Conservation (phyloP, 2,888 invertebrate genomes). For the Hybos culiciformis region DNA sequence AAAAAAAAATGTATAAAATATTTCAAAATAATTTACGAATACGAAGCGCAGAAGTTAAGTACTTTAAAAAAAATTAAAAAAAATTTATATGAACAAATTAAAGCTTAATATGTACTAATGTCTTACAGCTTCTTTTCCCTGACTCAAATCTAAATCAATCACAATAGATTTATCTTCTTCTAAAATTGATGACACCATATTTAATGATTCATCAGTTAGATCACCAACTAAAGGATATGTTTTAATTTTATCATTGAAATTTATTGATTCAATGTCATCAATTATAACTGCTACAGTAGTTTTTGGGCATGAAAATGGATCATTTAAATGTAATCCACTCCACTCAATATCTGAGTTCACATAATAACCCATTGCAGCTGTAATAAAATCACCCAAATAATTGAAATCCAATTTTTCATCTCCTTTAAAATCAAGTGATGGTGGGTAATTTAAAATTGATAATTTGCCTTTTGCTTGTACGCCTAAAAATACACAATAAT, state of each 20-base stretch:
- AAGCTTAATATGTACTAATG: no score
- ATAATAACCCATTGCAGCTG: constrained; percentile 57
- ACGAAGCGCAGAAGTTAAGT: not conserved
- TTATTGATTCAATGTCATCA: constrained; percentile 46
- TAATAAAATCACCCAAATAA: constrained; percentile 54
- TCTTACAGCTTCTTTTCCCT: constrained; percentile 51
- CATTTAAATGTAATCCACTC: constrained; percentile 50
- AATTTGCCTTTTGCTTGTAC: constrained; percentile 41
- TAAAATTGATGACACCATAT: constrained; percentile 45
- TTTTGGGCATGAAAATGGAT: constrained; percentile 63
- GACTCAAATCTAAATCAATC: constrained; percentile 48
- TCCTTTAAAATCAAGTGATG: constrained; percentile 53
- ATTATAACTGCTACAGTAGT: constrained; percentile 53
- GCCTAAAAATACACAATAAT: no score
- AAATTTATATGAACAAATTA: not conserved
- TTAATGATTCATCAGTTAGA: constrained; percentile 26
- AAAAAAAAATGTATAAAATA: no score
- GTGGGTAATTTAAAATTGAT: constrained; percentile 51
- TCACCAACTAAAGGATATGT: constrained; percentile 24
- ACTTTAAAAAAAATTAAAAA: not conserved
- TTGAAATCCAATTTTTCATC: constrained; percentile 44
- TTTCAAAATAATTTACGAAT: no score
- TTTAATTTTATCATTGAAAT: constrained; percentile 21
- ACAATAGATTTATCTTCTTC: constrained; percentile 46
- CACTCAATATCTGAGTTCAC: constrained; percentile 57